Evolutionary conservation across 2,113 vertebrate genomes (phyloP), one percentile per base, ranked within the genome.

Genomic region (Sclerurus mexicanus): DNA sequence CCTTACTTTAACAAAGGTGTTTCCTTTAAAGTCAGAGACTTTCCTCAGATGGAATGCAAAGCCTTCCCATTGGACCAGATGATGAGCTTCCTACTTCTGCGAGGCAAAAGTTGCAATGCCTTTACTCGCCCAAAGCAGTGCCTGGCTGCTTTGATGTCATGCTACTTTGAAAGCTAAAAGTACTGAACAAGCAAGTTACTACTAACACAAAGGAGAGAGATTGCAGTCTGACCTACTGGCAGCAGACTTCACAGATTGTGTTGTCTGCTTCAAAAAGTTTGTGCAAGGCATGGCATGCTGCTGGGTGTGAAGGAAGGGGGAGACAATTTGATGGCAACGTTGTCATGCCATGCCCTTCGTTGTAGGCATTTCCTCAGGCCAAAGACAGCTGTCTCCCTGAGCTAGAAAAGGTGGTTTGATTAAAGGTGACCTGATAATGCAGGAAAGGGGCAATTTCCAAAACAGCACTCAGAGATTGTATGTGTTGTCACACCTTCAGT

Each of bases 71-170:
- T 31, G 73, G 89, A 83, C 47, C 30, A 64, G 42, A 71, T 37
- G 18, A 64, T 71, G 67, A 86, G 52, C 68, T 77, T 86, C 68
- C 60, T 78, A 5, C 52, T 90, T 81, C 40, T 53, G 12, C 14
- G 4, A 86, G 82, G 79, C 81, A 59, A 58, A 52, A 89, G 27
- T 85, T 96, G 63, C 74, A 66, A 73, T 83, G 91, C 80, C 68
- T 97, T 88, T 88, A 89, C 60, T 94, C 63, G 80, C 30, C 47
- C 64, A 74, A 81, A 96, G 82, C 68, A 81, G 71, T 73, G 50
- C 83, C 75, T 92, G 69, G 33, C 59, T 93, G 69, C 56, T 84
- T 89, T 64, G 81, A 74, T 56, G 37, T 47, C 39, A 31, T 68
- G 63, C 69, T 91, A 40, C 33, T 69, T 81, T 56, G 66, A 94